phyloP scores from a whole-genome alignment of 2,797 vertebrate species.

The Notolabrus celidotus region DNA sequence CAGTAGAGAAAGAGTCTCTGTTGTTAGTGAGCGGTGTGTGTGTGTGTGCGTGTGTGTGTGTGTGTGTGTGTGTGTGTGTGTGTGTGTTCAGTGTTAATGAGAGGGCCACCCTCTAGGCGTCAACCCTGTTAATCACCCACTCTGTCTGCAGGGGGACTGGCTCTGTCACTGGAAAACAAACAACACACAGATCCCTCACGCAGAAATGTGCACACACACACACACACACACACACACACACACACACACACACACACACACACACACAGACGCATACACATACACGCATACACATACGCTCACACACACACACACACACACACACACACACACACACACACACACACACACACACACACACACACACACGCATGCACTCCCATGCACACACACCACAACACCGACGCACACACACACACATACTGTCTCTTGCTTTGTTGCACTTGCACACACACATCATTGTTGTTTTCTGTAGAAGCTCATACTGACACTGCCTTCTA shows the following conservation, averaged over 20 bases:
- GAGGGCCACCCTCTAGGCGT: constrained; percentile 82
- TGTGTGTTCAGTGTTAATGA: constrained; percentile 78
- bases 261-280: too few species aligned
- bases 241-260: not conserved
- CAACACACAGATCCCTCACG: constrained; percentile 62
- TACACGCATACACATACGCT: too few species aligned
- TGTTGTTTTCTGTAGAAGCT: constrained; percentile 53
- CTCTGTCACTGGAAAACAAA: constrained; percentile 82
- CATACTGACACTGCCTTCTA: constrained; percentile 36
- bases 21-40: constrained; percentile 19
- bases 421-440: constrained; percentile 8
- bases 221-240: not conserved
- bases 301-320: too few species aligned
- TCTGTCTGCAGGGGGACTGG: constrained; percentile 80
- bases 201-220: constrained; percentile 6
- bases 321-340: not conserved
- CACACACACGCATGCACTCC: too few species aligned
- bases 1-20: constrained; percentile 41
- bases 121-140: constrained; percentile 86
- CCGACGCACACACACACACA: too few species aligned
- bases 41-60: constrained; percentile 33
- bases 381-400: too few species aligned
- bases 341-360: not conserved
- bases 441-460: constrained; percentile 17
- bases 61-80: constrained; percentile 39